Percentiles rank a stretch among this genome's conserved stretches.
Evolutionary conservation across 2,797 vertebrate genomes (phyloP).

Genomic region (Nannoperca obscura): DNA sequence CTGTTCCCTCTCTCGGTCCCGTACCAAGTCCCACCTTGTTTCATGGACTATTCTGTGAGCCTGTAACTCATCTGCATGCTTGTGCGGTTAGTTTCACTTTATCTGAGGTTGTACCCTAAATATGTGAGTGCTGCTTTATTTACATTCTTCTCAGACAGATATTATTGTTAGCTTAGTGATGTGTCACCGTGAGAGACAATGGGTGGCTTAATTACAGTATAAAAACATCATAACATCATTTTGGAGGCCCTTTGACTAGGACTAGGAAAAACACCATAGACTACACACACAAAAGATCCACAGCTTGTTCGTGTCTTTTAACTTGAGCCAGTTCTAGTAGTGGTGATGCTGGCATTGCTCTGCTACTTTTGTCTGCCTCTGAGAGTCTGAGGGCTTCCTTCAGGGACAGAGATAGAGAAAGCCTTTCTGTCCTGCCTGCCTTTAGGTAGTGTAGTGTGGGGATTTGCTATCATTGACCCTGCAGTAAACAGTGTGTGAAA

Average conservation of each 20-base stretch:
- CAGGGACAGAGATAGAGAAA: constrained; percentile 62
- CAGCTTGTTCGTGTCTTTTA: constrained; percentile 28
- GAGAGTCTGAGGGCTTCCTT: constrained; percentile 60
- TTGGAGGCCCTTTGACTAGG: constrained; percentile 3
- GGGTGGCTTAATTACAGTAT: constrained; percentile 25
- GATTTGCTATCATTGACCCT: constrained; percentile 76
- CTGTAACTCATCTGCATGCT: constrained; percentile 49
- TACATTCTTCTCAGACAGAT: constrained; percentile 35
- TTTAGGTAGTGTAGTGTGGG: constrained; percentile 64
- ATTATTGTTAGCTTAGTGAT: constrained; percentile 45
- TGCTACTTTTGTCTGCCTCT: constrained; percentile 43
- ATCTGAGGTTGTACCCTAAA: constrained; percentile 41
- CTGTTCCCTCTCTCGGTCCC: constrained; percentile 21
- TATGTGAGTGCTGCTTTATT: constrained; percentile 38
- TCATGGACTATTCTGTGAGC: constrained; percentile 29
- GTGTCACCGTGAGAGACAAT: constrained; percentile 45
- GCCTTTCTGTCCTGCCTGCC: constrained; percentile 65
- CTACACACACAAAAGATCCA: constrained; percentile 3
- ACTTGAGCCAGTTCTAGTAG: constrained; percentile 20
- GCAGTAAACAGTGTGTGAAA: constrained; percentile 81
- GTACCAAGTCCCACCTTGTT: constrained; percentile 48
- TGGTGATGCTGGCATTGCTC: constrained; percentile 28
- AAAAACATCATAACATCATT: constrained; percentile 37
- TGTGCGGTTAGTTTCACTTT: constrained; percentile 42
- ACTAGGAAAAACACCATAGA: constrained; percentile 18